Conservation (phyloP, 1,140 invertebrate genomes). For the Berghia stephanieae region DNA sequence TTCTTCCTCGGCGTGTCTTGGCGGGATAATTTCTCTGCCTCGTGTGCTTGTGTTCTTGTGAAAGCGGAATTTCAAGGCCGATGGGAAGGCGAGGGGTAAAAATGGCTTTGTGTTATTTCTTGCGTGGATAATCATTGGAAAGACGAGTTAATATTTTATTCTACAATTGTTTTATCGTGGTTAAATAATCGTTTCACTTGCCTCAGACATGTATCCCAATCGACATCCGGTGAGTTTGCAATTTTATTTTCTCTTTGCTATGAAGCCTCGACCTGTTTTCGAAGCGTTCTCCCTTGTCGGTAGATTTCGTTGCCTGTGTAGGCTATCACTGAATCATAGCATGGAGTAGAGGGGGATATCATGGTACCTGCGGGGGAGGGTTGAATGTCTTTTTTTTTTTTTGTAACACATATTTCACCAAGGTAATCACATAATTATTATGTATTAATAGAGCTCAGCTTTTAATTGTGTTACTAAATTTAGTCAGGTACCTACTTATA, state of each 20-base stretch:
- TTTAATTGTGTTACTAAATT: too few relatives aligned
- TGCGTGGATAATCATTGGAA: background rate
- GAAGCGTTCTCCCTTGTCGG: background rate
- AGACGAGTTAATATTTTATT: background rate
- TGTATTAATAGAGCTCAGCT: too few relatives aligned
- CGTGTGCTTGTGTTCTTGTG: too few relatives aligned
- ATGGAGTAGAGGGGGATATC: too few relatives aligned
- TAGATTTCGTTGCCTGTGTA: too few relatives aligned
- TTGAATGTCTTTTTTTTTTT: too few relatives aligned
- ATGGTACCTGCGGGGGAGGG: too few relatives aligned
- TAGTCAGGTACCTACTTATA: too few relatives aligned
- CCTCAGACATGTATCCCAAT: slow-evolving; percentile 64
- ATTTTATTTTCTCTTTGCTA: slow-evolving; percentile 14
- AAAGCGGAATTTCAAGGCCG: too few relatives aligned
- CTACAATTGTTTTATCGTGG: slow-evolving; percentile 12
- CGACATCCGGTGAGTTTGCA: slow-evolving; percentile 65
- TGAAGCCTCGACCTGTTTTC: background rate
- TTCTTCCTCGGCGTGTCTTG: background rate
- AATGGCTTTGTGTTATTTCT: slow-evolving; percentile 31
- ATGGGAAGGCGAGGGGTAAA: slow-evolving; percentile 26
- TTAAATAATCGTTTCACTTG: background rate
- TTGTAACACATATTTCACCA: too few relatives aligned
- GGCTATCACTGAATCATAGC: too few relatives aligned
- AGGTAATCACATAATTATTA: too few relatives aligned
- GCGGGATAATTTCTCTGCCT: slow-evolving; percentile 4